Base-by-base conservation (phyloP, 2,113 vertebrate species). In the Nesogale talazaci region DNA sequence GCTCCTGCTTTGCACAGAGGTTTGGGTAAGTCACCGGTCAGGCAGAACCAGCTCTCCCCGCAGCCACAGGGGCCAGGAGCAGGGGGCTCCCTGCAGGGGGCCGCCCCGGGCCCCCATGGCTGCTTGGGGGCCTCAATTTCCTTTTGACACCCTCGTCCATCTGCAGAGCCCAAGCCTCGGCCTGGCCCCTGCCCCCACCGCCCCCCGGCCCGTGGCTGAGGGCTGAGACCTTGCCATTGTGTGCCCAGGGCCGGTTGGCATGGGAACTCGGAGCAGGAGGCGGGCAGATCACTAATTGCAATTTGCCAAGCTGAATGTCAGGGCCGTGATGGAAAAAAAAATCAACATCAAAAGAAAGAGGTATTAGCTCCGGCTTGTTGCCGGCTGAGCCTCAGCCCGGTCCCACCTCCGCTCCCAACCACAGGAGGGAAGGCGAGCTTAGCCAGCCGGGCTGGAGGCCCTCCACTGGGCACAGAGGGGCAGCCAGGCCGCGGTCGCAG, bases 221-320 rank as follows among this genome's bases (percentile, higher is more conserved):
- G 89, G 93, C 85, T 94, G 94, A 85, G 96, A 29, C 86, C 31
- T n/a, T 94, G 94, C 83, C 95, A 93, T 90, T 86, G 88, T 94
- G 72, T 93, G 90, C 93, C 95, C 57, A 0, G 85, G 46, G 94
- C 87, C 15, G 85, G 96, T 96, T 97, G 96, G 96, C 96, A 97
- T 97, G 96, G 96, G 96, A 97, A 97, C 96, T 96, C 56, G 3
- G 96, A 96, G 83, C 91, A 94, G 96, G 96, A 96, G 94, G 96
- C 85, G 0, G 95, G 94, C 72, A 1, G 94, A 96, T 95, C 95
- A 86, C 95, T 97, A 97, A 97, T 97, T 97, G 95, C 94, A 94
- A 97, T 97, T 96, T 97, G 96, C 96, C 91, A 96, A 96, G 96
- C 96, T 96, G 96, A 97, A 95, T 97, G 95, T 97, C 96, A 96